phyloP scores from a whole-genome alignment of 2,888 invertebrate species.

The Hetaerina titia region DNA sequence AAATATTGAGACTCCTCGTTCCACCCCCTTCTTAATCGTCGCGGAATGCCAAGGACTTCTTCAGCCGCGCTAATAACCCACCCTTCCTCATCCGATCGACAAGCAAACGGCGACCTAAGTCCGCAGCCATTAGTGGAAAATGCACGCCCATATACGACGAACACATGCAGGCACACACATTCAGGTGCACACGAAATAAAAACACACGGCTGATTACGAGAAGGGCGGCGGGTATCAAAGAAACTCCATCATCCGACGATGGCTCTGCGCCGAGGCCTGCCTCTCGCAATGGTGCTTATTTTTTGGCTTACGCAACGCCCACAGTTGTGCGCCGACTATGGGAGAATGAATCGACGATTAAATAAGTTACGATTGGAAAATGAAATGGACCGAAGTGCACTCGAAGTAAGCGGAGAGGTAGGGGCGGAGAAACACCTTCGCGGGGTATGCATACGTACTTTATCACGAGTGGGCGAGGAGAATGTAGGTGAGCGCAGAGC shows the following conservation, averaged over 20 bases:
- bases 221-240: conserved; percentile 6
- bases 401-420: neutral
- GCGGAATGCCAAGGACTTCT: neutral
- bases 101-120: neutral
- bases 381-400: too few species aligned
- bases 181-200: neutral
- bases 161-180: neutral
- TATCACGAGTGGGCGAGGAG: neutral
- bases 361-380: neutral
- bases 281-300: neutral
- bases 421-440: neutral
- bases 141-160: neutral
- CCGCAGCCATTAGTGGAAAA: neutral
- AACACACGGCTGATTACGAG: neutral
- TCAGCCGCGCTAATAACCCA: neutral
- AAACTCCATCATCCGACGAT: neutral
- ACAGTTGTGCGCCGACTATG: neutral
- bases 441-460: neutral
- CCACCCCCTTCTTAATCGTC: neutral
- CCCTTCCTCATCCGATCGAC: neutral
- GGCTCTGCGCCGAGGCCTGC: neutral
- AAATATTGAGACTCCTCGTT: neutral
- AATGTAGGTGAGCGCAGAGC: neutral
- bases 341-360: neutral
- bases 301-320: neutral